phyloP scores from a whole-genome alignment of 2,113 vertebrate genomes.

The Lampris megalopsis region DNA sequence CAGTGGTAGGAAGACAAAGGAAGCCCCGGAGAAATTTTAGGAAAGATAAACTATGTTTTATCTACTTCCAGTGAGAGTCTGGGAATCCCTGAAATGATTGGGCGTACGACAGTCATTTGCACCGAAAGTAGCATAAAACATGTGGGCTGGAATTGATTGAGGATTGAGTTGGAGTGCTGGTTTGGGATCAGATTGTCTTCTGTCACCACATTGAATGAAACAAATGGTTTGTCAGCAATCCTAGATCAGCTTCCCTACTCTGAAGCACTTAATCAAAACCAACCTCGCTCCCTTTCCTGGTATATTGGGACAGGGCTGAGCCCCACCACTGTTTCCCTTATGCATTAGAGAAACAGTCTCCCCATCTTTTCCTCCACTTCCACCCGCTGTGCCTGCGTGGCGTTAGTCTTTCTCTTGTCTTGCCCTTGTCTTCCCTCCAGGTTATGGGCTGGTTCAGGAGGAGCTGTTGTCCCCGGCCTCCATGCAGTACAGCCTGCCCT shows the following conservation, averaged over 20 bases:
- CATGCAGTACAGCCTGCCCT: conserved; percentile 94
- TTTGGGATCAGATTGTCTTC: conserved; percentile 3
- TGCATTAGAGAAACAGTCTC: conserved; percentile 58
- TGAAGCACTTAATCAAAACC: background rate
- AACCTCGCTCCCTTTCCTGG: conserved; percentile 6
- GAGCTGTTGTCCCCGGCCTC: conserved; percentile 98
- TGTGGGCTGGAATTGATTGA: conserved; percentile 3
- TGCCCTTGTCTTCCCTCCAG: conserved; percentile 83
- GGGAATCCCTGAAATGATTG: background rate
- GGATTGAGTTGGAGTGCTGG: conserved; percentile 1
- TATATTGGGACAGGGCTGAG: conserved; percentile 70
- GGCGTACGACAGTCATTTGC: background rate
- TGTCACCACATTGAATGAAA: conserved; percentile 4
- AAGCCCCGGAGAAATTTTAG: background rate
- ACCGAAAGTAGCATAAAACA: conserved; percentile 7
- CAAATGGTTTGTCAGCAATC: background rate
- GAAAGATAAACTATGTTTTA: conserved; percentile 7
- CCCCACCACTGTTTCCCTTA: conserved; percentile 60
- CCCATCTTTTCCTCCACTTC: conserved; percentile 38
- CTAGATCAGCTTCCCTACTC: conserved; percentile 13
- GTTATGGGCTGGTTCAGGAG: conserved; percentile 96
- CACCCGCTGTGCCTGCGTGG: conserved; percentile 72
- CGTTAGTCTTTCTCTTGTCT: conserved; percentile 80
- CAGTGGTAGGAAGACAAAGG: background rate
- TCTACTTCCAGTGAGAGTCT: background rate